phyloP scores from a whole-genome alignment of 2,888 invertebrate genomes.

The Drosophila trichaetosa region DNA sequence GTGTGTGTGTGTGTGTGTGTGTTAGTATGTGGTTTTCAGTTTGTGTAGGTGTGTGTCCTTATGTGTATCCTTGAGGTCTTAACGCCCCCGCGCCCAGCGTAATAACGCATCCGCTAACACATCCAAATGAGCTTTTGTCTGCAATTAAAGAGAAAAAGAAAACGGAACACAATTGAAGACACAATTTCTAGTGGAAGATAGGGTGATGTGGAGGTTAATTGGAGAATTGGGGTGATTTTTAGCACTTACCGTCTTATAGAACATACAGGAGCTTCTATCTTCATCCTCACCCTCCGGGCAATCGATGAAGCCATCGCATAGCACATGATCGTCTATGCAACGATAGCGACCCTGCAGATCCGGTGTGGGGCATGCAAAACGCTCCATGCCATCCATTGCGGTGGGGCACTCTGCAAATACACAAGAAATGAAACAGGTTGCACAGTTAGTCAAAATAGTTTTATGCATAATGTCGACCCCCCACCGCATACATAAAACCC shows the following conservation, averaged over 20 bases:
- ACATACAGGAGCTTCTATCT: constrained; percentile 97
- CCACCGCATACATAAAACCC: neutral
- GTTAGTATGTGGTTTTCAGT: constrained; percentile 16
- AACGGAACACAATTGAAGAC: neutral
- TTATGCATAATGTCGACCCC: constrained; percentile 43
- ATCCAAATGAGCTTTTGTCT: constrained; percentile 98
- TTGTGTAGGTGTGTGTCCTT: constrained; percentile 19
- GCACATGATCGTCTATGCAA: constrained; percentile 97
- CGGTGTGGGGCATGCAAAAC: constrained; percentile 96
- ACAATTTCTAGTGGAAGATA: neutral
- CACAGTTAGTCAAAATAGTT: constrained; percentile 53
- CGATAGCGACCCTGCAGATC: constrained; percentile 96
- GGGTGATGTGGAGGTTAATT: neutral
- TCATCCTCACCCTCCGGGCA: constrained; percentile 97
- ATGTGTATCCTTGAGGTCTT: constrained; percentile 82
- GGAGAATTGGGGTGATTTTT: too few relatives aligned
- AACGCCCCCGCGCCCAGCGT: constrained; percentile 97
- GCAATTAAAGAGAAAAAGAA: constrained; percentile 85
- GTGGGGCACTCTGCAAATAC: constrained; percentile 94
- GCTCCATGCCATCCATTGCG: constrained; percentile 96
- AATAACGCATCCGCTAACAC: constrained; percentile 96
- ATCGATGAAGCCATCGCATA: constrained; percentile 97
- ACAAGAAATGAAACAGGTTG: constrained; percentile 44
- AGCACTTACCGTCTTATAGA: constrained; percentile 95
- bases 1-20: constrained; percentile 32